These are phyloP conservation scores for Heliconius aoede DNA, from an alignment of 2,888 invertebrate genomes.

Conservation along the genomic window DNA sequence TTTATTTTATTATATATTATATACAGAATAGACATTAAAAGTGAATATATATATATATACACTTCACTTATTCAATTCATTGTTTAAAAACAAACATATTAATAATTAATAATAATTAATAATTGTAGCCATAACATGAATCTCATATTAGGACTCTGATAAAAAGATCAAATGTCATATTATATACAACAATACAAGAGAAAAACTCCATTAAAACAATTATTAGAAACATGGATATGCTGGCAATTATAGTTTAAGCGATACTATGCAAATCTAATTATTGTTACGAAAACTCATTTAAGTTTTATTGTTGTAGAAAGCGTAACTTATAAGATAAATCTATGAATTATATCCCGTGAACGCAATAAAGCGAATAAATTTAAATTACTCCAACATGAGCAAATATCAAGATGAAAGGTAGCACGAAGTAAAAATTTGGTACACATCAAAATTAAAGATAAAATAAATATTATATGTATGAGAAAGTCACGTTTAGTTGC, in stretches of 20 bases:
- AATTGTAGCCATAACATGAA: too few relatives aligned
- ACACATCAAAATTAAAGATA: conserved; percentile 1
- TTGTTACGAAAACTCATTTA: conserved; percentile 22
- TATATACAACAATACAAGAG: too few relatives aligned
- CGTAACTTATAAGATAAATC: conserved; percentile 72
- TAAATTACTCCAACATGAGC: conserved; percentile 46
- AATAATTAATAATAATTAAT: too few relatives aligned
- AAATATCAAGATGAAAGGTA: conserved; percentile 22
- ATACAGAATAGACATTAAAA: too few relatives aligned
- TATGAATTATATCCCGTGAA: conserved; percentile 68
- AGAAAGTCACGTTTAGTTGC: conserved; percentile 36
- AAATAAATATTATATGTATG: conserved; percentile 35
- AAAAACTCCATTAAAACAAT: background rate
- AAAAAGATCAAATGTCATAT: too few relatives aligned
- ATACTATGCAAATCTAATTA: background rate
- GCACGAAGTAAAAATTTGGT: conserved; percentile 10
- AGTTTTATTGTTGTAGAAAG: conserved; percentile 61
- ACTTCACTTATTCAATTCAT: too few relatives aligned
- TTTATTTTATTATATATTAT: too few relatives aligned
- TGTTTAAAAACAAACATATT: too few relatives aligned
- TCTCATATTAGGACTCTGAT: too few relatives aligned
- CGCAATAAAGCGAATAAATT: conserved; percentile 77
- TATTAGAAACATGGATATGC: background rate
- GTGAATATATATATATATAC: too few relatives aligned
- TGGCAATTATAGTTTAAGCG: background rate